phyloP scores from a whole-genome alignment of 2,113 vertebrate genomes.

The Trematocara zebra region DNA sequence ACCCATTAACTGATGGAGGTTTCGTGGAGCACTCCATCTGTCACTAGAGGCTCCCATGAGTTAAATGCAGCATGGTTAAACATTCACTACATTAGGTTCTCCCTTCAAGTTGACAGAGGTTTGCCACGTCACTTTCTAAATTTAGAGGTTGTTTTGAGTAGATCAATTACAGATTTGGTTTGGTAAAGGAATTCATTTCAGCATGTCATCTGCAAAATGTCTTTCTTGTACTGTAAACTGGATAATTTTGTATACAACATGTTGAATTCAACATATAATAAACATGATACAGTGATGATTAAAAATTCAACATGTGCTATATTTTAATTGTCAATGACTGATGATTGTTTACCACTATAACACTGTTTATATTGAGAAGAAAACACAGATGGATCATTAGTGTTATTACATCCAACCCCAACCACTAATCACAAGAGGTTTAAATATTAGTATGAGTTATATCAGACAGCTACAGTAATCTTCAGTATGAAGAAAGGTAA shows the following conservation, averaged over 20 bases:
- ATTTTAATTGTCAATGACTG: not conserved
- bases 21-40: not conserved
- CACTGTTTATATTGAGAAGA: not conserved
- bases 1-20: slow-evolving; percentile 2
- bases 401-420: not conserved
- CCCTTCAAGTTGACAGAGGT: not conserved
- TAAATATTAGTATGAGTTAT: slow-evolving; percentile 11
- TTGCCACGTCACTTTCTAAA: not conserved
- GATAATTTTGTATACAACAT: not conserved
- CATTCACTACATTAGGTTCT: not conserved
- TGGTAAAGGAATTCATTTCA: not conserved
- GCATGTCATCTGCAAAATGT: not conserved
- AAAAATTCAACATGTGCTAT: not conserved
- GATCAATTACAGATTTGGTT: not conserved
- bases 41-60: not conserved
- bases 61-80: slow-evolving; percentile 5
- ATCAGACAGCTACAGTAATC: not conserved
- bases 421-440: not conserved
- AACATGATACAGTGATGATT: not conserved
- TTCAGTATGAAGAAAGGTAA: slow-evolving; percentile 43
- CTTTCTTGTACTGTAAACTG: not conserved
- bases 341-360: slow-evolving; percentile 14
- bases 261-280: not conserved
- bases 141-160: not conserved
- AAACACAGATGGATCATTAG: not conserved